Evolutionary conservation across 2,113 vertebrate species (phyloP), one percentile per base, ranked within the genome.

Genomic region (Hypomesus transpacificus): DNA sequence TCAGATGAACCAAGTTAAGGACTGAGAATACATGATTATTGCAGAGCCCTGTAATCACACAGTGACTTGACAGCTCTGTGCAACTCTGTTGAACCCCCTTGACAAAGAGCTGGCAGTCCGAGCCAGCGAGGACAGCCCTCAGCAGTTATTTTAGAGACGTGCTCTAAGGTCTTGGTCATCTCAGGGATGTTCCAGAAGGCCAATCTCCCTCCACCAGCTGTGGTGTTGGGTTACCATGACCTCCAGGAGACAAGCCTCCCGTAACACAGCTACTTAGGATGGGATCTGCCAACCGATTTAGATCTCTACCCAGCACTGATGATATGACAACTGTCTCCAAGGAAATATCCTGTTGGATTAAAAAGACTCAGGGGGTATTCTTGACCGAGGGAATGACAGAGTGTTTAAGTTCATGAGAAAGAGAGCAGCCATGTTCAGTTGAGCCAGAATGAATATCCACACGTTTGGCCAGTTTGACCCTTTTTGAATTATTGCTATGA

Each of bases 221-320:
- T 17, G 79, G 87, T 86, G 71, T 90, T 83, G 65, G 64, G 76
- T 92, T 90, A 77, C 88, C 59, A 0, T 60, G 58, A 70, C 64
- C 69, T 69, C 53, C 60, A n/a, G 8, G 74, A 80, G 71, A 80
- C 74, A 67, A 54, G 75, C 69, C 64, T 75, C 63, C 73, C 75
- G 76, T 39, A 65, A 60, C 66, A 81, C 68, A 83, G 74, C 79
- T 81, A 81, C 69, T 73, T 53, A 72, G 78, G 71, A 74, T 70
- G 68, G 76, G 74, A 79, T 78, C 68, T 54, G 68, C n/a, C 13
- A 2, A 24, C 54, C 73, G 58, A 82, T 84, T 76, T 78, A 83
- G 78, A 71, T 56, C 28, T 34, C 60, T 4, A 18, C 3, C 3
- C 63, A 21, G n/a, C 11, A 46, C 20, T 8, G 17, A 63, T 52